phyloP scores from a whole-genome alignment of 1,140 invertebrate species.

The Eufriesea mexicana region DNA sequence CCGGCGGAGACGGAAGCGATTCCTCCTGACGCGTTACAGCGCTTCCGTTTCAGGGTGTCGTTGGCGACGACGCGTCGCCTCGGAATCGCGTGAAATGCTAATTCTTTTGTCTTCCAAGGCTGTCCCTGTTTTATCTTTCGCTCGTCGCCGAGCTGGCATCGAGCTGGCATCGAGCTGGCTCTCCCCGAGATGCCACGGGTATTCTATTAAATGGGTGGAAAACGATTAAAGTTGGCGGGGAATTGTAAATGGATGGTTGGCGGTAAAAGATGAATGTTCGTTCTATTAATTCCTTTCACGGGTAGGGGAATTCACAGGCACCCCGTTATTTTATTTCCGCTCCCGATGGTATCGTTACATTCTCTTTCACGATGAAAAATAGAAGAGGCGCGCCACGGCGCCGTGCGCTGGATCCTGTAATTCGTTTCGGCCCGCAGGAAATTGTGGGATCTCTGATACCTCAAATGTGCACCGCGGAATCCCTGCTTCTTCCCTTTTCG shows the following conservation, averaged over 20 bases:
- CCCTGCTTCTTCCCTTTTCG: slow-evolving; percentile 1
- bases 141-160: no score
- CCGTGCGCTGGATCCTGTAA: not conserved
- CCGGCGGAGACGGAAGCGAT: not conserved
- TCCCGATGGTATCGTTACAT: slow-evolving; percentile 11
- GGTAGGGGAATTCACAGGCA: not conserved
- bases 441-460: slow-evolving; percentile 31
- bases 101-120: not conserved
- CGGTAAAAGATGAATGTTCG: not conserved
- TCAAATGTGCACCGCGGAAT: slow-evolving; percentile 26
- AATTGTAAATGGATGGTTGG: not conserved
- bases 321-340: not conserved
- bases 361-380: slow-evolving; percentile 13
- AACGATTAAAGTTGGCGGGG: not conserved
- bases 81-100: slow-evolving; percentile 3
- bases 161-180: no score
- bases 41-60: slow-evolving; percentile 20
- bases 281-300: slow-evolving; percentile 18
- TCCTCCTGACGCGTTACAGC: slow-evolving; percentile 32
- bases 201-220: no score
- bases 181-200: no score
- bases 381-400: not conserved
- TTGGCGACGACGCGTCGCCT: not conserved
- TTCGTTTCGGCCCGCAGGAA: slow-evolving; percentile 5
- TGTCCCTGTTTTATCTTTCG: not conserved